phyloP scores from a whole-genome alignment of 2,113 vertebrate species.

The Cardinalis cardinalis region DNA sequence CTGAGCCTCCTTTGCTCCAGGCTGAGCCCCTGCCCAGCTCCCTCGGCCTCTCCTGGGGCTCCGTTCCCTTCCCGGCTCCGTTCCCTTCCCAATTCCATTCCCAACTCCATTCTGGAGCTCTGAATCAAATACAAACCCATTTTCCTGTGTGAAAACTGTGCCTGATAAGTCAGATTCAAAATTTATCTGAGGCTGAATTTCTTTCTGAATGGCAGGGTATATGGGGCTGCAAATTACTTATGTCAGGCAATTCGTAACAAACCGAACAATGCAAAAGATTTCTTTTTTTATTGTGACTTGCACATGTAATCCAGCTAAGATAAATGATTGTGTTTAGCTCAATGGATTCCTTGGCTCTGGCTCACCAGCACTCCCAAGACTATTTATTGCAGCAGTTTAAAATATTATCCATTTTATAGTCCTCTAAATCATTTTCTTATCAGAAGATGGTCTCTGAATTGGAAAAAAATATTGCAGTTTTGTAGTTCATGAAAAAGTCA shows the following conservation, averaged over 20 bases:
- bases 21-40: not conserved
- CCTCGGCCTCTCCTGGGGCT: fast-evolving
- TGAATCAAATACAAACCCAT: not conserved
- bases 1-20: not conserved
- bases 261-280: not conserved
- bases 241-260: not conserved
- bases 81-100: fast-evolving
- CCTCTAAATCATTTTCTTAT: slow-evolving; percentile 49
- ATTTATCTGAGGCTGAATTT: not conserved
- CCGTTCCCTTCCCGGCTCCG: not conserved
- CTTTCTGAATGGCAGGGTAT: not conserved
- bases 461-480: not conserved
- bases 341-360: slow-evolving; percentile 10
- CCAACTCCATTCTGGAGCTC: not conserved
- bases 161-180: not conserved
- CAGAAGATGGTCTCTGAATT: slow-evolving; percentile 12
- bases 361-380: not conserved
- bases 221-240: not conserved
- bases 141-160: not conserved
- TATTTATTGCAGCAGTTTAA: slow-evolving; percentile 37
- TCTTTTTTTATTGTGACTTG: not conserved
- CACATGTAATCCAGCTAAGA: slow-evolving; percentile 11
- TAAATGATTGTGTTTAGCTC: slow-evolving; percentile 31
- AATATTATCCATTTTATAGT: slow-evolving; percentile 20
- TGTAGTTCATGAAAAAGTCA: not conserved